A percentile compares a stretch with the other conserved stretches of the same genome.
These are phyloP conservation scores for Bergia puertoricense DNA, from an alignment of 92 coral and sea anemone genomes.

Conservation along the genomic window DNA sequence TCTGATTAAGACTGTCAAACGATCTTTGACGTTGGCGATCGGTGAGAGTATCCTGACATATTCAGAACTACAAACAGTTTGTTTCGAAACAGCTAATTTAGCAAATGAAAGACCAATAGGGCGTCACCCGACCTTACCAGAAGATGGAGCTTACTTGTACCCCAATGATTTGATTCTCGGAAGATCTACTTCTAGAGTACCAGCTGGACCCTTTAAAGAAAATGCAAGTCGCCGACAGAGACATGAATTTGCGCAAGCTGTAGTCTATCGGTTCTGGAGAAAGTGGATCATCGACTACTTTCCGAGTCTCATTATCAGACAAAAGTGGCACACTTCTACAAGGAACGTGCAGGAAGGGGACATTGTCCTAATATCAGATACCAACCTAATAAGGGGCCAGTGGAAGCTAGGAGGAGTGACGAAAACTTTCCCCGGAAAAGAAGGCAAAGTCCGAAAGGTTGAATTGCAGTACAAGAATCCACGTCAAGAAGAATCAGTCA, in stretches of 20 bases:
- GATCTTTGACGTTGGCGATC: constrained; percentile 42
- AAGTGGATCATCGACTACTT: constrained; percentile 50
- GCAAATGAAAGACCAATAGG: constrained; percentile 54
- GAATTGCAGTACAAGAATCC: constrained; percentile 33
- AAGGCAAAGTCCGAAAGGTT: too few species aligned
- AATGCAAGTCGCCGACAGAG: constrained; percentile 29
- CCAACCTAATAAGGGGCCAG: constrained; percentile 31
- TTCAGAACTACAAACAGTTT: constrained; percentile 61
- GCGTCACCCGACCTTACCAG: constrained; percentile 58
- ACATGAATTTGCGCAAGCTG: constrained; percentile 39
- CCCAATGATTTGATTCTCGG: constrained; percentile 61
- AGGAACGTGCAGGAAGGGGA: constrained; percentile 39
- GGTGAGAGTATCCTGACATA: constrained; percentile 52
- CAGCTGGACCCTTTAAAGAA: constrained; percentile 56
- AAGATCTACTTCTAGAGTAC: constrained; percentile 53
- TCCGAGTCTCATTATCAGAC: constrained; percentile 35
- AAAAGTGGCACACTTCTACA: neutral
- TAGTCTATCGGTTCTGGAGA: constrained; percentile 44
- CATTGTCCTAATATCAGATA: constrained; percentile 20
- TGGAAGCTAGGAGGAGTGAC: too few species aligned
- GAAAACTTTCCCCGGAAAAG: too few species aligned
- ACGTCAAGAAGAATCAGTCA: constrained; percentile 1
- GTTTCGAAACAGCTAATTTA: constrained; percentile 56
- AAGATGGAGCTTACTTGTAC: constrained; percentile 54
- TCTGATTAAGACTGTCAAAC: constrained; percentile 56